Evolutionary conservation across 2,797 vertebrate genomes (phyloP).

Genomic region (Clarias laeviceps): DNA sequence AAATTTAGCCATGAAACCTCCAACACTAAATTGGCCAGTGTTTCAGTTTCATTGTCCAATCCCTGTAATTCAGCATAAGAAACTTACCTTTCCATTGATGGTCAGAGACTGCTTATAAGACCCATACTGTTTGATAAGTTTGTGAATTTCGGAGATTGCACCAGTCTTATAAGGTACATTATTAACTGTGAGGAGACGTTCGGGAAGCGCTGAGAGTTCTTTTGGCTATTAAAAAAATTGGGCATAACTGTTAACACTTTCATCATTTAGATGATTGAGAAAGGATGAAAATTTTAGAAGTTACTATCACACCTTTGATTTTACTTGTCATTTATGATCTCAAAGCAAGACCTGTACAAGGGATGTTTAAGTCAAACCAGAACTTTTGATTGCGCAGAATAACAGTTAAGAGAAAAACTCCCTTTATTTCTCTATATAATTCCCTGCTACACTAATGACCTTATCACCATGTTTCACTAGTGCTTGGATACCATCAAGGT

Average conservation of each 20-base stretch:
- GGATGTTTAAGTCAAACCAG: too few species aligned
- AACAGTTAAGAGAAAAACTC: too few species aligned
- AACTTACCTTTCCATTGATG: conserved; percentile 76
- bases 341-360: neutral
- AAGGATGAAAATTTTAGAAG: neutral
- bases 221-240: conserved; percentile 14
- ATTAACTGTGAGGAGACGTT: conserved; percentile 73
- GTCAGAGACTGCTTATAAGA: conserved; percentile 73
- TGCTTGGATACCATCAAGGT: too few species aligned
- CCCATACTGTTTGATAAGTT: conserved; percentile 76
- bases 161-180: conserved; percentile 73
- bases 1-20: too few species aligned
- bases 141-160: conserved; percentile 71
- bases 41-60: too few species aligned
- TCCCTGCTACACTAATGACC: too few species aligned
- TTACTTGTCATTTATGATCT: neutral
- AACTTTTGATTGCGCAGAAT: too few species aligned
- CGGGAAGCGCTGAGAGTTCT: conserved; percentile 48
- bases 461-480: too few species aligned
- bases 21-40: too few species aligned
- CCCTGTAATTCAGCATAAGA: neutral
- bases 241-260: neutral
- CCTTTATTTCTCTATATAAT: too few species aligned
- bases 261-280: neutral
- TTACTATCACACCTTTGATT: too few species aligned